Base-by-base conservation (phyloP, 92 coral and sea anemone species). In the Epizoanthus ramosus region DNA sequence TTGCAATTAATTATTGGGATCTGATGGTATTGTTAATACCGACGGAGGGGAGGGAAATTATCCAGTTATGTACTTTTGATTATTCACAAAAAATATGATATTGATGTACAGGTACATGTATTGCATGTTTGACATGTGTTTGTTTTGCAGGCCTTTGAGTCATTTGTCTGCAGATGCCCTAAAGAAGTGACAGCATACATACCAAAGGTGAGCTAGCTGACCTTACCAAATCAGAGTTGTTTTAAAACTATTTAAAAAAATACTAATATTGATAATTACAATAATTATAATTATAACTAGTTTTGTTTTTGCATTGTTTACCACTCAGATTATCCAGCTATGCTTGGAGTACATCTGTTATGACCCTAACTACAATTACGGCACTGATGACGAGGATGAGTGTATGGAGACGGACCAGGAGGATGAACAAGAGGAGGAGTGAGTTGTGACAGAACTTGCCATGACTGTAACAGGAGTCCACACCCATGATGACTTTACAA, bases 301-400 rank as follows among this genome's bases (percentile, higher is more conserved):
- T 28, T 28, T 28, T 28, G 31, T 70, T 14, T 13, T n/a, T 24
- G 8, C 0, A 10, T n/a, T 69, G 60, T 24, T 31, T 85, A 31
- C 18, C 16, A 73, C 70, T 15, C 86, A 95, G 98, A 95, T 95
- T 18, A 88, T 92, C 64, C 94, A 91, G 63, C 90, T 95, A 6
- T 93, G 98, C 68, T 88, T 95, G 43, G 93, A 92, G 64, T 95
- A 93, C 82, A 93, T 96, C 79, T 96, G 99, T 72, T 96, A 93
- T 86, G 99, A 96, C 84, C 99, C 99, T 19, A 96, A 96, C 89
- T 96, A 96, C 71, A 96, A 96, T 87, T 96, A 96, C 68, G 99
- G 99, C 58, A 93, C 93, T 61, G 99, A 96, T 45, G 93, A 90
- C 73, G 95, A 92, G 81, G 99, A 96, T 85, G 99, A 93, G 61